A percentile compares a stretch with the other conserved stretches of the same genome.
Evolutionary conservation across 2,797 vertebrate species (phyloP).

Genomic region (Gephyroberyx darwinii): DNA sequence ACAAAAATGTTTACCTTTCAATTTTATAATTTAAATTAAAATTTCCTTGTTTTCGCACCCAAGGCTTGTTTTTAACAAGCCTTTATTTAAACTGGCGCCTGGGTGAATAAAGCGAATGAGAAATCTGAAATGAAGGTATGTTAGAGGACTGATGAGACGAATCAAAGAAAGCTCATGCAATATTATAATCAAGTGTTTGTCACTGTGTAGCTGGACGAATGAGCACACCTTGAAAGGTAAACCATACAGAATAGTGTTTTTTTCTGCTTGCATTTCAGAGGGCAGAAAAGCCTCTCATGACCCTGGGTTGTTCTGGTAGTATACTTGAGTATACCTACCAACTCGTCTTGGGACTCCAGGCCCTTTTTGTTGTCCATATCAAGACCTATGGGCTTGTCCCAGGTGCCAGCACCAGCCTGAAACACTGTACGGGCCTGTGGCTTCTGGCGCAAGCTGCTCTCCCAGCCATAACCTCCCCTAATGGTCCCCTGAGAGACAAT

Average conservation of each 20-base stretch:
- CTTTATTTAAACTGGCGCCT: background rate
- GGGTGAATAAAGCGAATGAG: conserved; percentile 19
- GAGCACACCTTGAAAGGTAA: background rate
- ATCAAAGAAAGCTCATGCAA: conserved; percentile 7
- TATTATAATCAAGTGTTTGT: background rate
- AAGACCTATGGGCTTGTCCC: conserved; percentile 62
- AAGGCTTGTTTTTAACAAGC: background rate
- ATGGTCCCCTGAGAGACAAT: conserved; percentile 73
- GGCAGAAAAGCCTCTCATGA: conserved; percentile 3
- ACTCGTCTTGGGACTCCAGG: conserved; percentile 63
- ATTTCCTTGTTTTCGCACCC: background rate
- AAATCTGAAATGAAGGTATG: conserved; percentile 19
- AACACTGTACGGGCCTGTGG: conserved; percentile 78
- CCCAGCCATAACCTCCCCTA: conserved; percentile 79
- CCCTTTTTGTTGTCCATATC: conserved; percentile 60
- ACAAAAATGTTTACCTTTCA: background rate
- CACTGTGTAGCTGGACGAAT: background rate
- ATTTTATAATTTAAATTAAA: background rate
- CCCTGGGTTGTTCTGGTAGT: conserved; percentile 50
- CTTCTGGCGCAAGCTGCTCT: conserved; percentile 81
- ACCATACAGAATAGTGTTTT: background rate
- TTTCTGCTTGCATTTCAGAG: conserved; percentile 11
- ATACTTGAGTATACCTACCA: conserved; percentile 75
- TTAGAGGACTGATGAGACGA: conserved; percentile 5
- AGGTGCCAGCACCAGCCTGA: conserved; percentile 78